Conservation (phyloP, 1,140 invertebrate species). For the Scaptomyza hsui region DNA sequence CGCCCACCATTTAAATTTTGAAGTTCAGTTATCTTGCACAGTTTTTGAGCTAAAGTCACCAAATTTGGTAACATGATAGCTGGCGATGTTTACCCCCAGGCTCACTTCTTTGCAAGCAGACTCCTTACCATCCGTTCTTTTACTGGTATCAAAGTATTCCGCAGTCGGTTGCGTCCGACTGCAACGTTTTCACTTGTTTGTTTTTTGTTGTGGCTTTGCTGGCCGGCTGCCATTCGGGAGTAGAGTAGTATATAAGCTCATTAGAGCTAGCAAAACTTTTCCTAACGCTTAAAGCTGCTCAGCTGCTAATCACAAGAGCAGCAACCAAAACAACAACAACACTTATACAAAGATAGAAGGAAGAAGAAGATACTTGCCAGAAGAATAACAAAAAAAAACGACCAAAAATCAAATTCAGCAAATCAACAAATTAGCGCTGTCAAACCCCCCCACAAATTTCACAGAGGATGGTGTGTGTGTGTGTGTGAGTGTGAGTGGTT, state of each 20-base stretch:
- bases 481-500: neutral
- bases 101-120: too few species aligned
- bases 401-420: slow-evolving; percentile 68
- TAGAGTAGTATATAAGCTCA: slow-evolving; percentile 54
- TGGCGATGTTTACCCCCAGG: too few species aligned
- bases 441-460: slow-evolving; percentile 52
- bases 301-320: slow-evolving; percentile 64
- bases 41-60: too few species aligned
- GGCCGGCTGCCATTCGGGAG: slow-evolving; percentile 16
- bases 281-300: slow-evolving; percentile 48
- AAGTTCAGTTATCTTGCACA: too few species aligned
- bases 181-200: too few species aligned
- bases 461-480: slow-evolving; percentile 7
- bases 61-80: too few species aligned
- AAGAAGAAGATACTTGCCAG: neutral
- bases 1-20: too few species aligned
- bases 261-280: slow-evolving; percentile 66
- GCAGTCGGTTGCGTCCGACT: too few species aligned
- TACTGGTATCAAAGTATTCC: too few species aligned
- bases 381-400: slow-evolving; percentile 5
- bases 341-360: slow-evolving; percentile 10
- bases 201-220: neutral
- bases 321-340: slow-evolving; percentile 7
- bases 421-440: slow-evolving; percentile 81
- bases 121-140: too few species aligned